Percentiles rank a stretch among this genome's conserved stretches.
Evolutionary conservation across 2,888 invertebrate species (phyloP).

Genomic region (Aphodius granarius): DNA sequence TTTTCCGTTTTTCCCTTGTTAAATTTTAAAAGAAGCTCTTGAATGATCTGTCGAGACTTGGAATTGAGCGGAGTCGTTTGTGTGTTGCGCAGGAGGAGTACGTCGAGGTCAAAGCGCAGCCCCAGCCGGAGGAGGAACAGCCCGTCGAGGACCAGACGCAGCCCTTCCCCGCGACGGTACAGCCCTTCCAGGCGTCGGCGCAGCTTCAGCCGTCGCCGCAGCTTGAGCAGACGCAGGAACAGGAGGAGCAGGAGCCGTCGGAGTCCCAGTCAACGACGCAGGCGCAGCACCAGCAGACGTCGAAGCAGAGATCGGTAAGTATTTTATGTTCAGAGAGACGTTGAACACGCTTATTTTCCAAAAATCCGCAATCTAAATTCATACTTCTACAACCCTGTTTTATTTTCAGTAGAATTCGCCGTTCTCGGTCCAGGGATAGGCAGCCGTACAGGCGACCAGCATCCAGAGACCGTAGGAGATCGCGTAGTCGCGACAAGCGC

Average conservation of each 20-base stretch:
- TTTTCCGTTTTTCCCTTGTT: neutral
- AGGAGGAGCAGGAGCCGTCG: constrained; percentile 43
- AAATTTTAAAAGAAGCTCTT: neutral
- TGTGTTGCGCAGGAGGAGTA: constrained; percentile 46
- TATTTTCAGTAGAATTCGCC: constrained; percentile 37
- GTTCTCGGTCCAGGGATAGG: constrained; percentile 50
- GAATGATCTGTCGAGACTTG: neutral
- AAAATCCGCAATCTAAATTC: neutral
- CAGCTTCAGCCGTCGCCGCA: constrained; percentile 41
- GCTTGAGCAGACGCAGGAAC: constrained; percentile 45
- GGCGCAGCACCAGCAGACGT: constrained; percentile 51
- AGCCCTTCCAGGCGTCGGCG: constrained; percentile 45
- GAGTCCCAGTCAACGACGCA: constrained; percentile 44
- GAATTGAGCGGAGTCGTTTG: neutral
- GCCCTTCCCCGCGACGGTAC: constrained; percentile 45
- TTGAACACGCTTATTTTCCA: neutral
- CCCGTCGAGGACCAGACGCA: constrained; percentile 40
- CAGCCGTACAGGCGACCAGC: constrained; percentile 41
- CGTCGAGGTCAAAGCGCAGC: constrained; percentile 48
- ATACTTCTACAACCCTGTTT: neutral
- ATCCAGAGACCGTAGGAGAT: constrained; percentile 43
- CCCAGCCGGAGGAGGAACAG: constrained; percentile 46
- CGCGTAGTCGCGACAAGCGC: constrained; percentile 50
- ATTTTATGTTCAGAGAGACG: neutral
- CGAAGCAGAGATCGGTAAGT: constrained; percentile 43